Evolutionary conservation across 2,888 invertebrate genomes (phyloP).

Genomic region (Sarcophaga carnaria): DNA sequence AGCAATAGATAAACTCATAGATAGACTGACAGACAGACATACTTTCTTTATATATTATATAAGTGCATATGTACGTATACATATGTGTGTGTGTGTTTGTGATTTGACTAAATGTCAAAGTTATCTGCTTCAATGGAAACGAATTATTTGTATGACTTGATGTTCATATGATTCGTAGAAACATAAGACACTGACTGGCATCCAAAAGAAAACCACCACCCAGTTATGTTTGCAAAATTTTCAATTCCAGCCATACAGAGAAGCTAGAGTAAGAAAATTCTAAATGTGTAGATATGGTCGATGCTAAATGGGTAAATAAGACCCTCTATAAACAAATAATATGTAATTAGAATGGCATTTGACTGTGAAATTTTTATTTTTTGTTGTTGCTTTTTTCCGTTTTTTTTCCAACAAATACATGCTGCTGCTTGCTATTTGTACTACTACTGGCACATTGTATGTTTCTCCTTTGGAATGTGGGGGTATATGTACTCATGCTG

Average conservation of each 20-base stretch:
- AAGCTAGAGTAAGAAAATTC: slow-evolving; percentile 6
- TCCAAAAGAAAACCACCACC: slow-evolving; percentile 21
- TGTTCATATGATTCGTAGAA: slow-evolving; percentile 16
- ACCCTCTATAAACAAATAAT: slow-evolving; percentile 57
- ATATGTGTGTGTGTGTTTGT: not conserved
- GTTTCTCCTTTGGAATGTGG: not conserved
- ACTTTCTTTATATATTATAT: slow-evolving; percentile 36
- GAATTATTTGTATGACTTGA: slow-evolving; percentile 33
- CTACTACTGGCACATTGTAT: not conserved
- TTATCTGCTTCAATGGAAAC: slow-evolving; percentile 47
- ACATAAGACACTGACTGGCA: not conserved
- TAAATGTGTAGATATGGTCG: not conserved
- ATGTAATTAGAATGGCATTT: slow-evolving; percentile 57
- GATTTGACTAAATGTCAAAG: slow-evolving; percentile 55
- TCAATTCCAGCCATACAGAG: not conserved
- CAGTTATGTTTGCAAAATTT: no score
- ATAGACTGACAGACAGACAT: not conserved
- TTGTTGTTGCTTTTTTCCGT: not conserved
- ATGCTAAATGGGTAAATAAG: slow-evolving; percentile 50
- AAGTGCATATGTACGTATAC: slow-evolving; percentile 10
- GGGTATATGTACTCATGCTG: not conserved
- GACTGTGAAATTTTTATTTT: slow-evolving; percentile 50
- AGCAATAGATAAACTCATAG: slow-evolving; percentile 10
- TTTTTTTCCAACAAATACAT: not conserved
- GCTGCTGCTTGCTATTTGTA: not conserved